A percentile compares a stretch with the other conserved stretches of the same genome.
Conservation (phyloP, 2,113 vertebrate genomes). For the Larimichthys polyactis region DNA sequence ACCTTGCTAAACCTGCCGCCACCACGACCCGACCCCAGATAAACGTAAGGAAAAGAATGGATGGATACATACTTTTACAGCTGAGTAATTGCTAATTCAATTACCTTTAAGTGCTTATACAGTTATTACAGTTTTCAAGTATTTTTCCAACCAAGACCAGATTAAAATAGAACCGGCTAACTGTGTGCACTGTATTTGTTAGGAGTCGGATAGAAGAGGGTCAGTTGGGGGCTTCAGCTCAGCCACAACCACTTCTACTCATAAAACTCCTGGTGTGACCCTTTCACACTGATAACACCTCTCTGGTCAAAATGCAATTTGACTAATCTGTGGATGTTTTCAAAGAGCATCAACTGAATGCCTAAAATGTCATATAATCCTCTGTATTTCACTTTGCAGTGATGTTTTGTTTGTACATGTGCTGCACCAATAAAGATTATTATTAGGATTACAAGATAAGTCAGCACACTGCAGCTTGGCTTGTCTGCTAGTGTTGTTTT, state of each 20-base stretch:
- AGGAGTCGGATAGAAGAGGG: neutral
- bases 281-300: neutral
- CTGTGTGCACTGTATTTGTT: neutral
- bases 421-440: conserved; percentile 29
- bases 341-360: neutral
- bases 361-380: conserved; percentile 31
- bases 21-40: no score
- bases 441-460: conserved; percentile 16
- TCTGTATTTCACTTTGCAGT: neutral
- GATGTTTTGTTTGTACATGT: conserved; percentile 16
- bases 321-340: conserved; percentile 27
- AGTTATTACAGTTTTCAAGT: neutral
- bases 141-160: neutral
- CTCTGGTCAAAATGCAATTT: neutral
- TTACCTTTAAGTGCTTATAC: neutral
- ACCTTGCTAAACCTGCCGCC: no score
- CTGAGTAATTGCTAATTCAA: neutral
- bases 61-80: neutral
- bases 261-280: conserved; percentile 3
- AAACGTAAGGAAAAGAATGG: no score
- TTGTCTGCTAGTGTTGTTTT: neutral
- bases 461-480: neutral
- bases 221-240: neutral
- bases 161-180: neutral
- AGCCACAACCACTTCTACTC: neutral